Conservation (phyloP, 2,888 invertebrate genomes). For the Microctonus aethiopoides region DNA sequence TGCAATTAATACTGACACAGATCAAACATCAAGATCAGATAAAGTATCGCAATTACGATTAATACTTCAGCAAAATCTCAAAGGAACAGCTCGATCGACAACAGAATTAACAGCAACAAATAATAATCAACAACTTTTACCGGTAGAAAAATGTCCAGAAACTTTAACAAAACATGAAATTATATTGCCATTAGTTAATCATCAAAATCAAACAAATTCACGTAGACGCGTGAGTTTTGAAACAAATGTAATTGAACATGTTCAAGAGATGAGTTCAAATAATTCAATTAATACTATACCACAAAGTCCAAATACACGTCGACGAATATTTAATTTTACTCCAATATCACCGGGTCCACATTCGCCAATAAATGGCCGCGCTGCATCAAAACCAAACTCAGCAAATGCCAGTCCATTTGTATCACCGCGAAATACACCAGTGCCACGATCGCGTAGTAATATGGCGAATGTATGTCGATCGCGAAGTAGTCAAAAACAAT, state of each 20-base stretch:
- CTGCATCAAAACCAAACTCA: conserved; percentile 72
- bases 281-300: conserved; percentile 68
- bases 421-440: conserved; percentile 82
- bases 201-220: conserved; percentile 53
- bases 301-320: conserved; percentile 80
- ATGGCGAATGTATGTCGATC: conserved; percentile 63
- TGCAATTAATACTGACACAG: conserved; percentile 43
- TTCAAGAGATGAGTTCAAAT: conserved; percentile 50
- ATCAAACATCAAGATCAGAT: conserved; percentile 69
- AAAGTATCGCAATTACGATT: conserved; percentile 81
- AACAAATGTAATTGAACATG: conserved; percentile 63
- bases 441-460: conserved; percentile 74
- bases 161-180: conserved; percentile 54
- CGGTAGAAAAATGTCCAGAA: conserved; percentile 34
- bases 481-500: conserved; percentile 52
- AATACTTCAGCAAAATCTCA: conserved; percentile 76
- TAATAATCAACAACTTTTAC: conserved; percentile 28
- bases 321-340: conserved; percentile 85
- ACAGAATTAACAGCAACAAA: conserved; percentile 22
- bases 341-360: conserved; percentile 86
- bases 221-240: conserved; percentile 73
- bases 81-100: conserved; percentile 61
- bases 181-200: conserved; percentile 62
- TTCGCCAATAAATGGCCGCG: conserved; percentile 71
- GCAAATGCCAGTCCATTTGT: conserved; percentile 84